Evolutionary conservation across 2,113 vertebrate species (phyloP).

Genomic region (Cephalopholis sonnerati): DNA sequence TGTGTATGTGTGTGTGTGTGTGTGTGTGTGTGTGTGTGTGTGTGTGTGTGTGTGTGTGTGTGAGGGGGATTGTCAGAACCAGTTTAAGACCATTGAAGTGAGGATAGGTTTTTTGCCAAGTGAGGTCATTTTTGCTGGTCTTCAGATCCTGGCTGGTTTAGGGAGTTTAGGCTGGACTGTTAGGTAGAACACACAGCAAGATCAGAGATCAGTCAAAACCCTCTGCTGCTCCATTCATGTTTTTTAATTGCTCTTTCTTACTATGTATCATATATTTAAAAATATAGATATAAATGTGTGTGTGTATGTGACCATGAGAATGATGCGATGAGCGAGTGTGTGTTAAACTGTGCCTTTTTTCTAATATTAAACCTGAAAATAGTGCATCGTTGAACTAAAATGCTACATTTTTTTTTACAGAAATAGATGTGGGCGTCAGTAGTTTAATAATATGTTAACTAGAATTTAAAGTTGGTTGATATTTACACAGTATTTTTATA

Average conservation of each 20-base stretch:
- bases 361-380: not conserved
- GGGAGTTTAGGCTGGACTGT: not conserved
- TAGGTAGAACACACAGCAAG: not conserved
- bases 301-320: no score
- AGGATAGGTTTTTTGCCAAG: slow-evolving; percentile 12
- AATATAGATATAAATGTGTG: no score
- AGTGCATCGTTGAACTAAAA: not conserved
- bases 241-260: no score
- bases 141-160: slow-evolving; percentile 4
- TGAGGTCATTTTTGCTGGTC: slow-evolving; percentile 11
- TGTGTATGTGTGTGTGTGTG: not conserved
- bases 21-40: not conserved
- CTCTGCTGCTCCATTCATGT: not conserved
- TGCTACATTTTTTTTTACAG: no score
- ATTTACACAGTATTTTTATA: no score
- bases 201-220: not conserved
- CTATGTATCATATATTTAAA: no score
- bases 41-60: not conserved
- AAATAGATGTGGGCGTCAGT: no score
- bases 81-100: slow-evolving; percentile 50
- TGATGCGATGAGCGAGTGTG: no score
- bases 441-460: no score
- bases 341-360: not conserved
- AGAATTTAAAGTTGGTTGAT: no score
- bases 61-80: slow-evolving; percentile 38